Evolutionary conservation across 2,113 vertebrate species (phyloP), one percentile per base, ranked within the genome.

Genomic region (Gambusia holbrooki): DNA sequence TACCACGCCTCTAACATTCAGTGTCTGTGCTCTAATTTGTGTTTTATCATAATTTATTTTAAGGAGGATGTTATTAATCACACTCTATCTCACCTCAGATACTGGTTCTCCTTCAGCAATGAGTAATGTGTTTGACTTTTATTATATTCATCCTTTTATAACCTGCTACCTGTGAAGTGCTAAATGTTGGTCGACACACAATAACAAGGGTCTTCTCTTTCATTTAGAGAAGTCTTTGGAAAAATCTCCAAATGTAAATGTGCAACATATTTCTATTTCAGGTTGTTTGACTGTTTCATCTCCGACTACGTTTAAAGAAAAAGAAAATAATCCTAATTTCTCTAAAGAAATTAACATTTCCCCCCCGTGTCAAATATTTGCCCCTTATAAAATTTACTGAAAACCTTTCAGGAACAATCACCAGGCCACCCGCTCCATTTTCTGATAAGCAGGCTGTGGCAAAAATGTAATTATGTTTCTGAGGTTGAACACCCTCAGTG

Each of bases 401-500:
- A 82, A 60, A 62, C 42, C 32, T 29, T 10, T 51, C 13, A 79
- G 62, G 22, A 66, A 63, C 17, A 62, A 51, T n/a, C 54, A 3
- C 5, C 5, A 13, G 17, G 1, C 9, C 7, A 15, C 2, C 11
- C 22, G 27, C 8, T 65, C 58, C 27, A 64, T 77, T 77, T 68
- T 75, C 64, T 78, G 40, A 73, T 77, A 40, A 67, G 22, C 4
- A 22, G 75, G 12, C 66, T 30, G 42, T 74, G 48, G 15, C n/a
- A 60, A 30, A 27, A 48, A 79, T 65, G n/a, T 22, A 58, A 86
- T 77, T 79, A 32, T 61, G n/a, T 79, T 81, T 82, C 33, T 77
- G 30, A 65, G 54, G 60, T 76, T 76, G 11, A 80, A 82, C 54
- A 12, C 27, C n/a, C 7, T 32, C 12, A 73, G 11, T 73, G 35